A percentile compares a stretch with the other conserved stretches of the same genome.
These are phyloP conservation scores for Ambastaia sidthimunki DNA, from an alignment of 2,797 vertebrate genomes.

Conservation along the genomic window DNA sequence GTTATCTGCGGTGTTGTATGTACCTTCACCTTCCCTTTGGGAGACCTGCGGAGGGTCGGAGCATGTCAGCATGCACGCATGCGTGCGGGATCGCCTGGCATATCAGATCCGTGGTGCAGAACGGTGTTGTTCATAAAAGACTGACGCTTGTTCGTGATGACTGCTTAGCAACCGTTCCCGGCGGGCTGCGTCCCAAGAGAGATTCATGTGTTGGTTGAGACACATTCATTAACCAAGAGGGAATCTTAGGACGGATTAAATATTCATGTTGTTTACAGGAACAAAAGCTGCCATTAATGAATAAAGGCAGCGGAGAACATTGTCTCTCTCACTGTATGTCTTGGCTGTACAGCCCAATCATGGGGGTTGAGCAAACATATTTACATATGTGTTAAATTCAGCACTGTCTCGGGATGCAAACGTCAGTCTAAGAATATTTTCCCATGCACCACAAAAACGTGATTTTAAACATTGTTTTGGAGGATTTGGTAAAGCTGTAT, in stretches of 20 bases:
- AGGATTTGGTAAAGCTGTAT: background rate
- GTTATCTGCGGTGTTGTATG: too few relatives aligned
- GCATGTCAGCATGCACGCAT: too few relatives aligned
- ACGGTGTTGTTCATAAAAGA: slow-evolving; percentile 54
- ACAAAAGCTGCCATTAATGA: slow-evolving; percentile 64
- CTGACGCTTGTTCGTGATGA: slow-evolving; percentile 40
- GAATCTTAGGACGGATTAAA: slow-evolving; percentile 61
- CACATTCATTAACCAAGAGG: slow-evolving; percentile 62
- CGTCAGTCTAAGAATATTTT: too few relatives aligned
- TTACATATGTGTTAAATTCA: slow-evolving; percentile 38
- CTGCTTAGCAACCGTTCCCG: slow-evolving; percentile 60
- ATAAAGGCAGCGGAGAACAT: slow-evolving; percentile 57
- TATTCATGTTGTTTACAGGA: slow-evolving; percentile 64
- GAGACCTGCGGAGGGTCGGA: too few relatives aligned
- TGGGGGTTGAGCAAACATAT: slow-evolving; percentile 41
- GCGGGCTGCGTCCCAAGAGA: slow-evolving; percentile 55
- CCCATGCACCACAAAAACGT: background rate
- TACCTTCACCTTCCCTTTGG: too few relatives aligned
- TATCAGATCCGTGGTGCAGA: slow-evolving; percentile 52
- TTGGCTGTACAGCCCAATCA: too few relatives aligned
- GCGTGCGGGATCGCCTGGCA: background rate
- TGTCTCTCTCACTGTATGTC: slow-evolving; percentile 47
- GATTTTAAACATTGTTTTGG: too few relatives aligned
- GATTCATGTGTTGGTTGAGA: slow-evolving; percentile 49
- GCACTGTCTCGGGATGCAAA: too few relatives aligned